These are phyloP conservation scores for Ammodytes dubius DNA, from an alignment of 2,113 vertebrate genomes.

Conservation along the genomic window DNA sequence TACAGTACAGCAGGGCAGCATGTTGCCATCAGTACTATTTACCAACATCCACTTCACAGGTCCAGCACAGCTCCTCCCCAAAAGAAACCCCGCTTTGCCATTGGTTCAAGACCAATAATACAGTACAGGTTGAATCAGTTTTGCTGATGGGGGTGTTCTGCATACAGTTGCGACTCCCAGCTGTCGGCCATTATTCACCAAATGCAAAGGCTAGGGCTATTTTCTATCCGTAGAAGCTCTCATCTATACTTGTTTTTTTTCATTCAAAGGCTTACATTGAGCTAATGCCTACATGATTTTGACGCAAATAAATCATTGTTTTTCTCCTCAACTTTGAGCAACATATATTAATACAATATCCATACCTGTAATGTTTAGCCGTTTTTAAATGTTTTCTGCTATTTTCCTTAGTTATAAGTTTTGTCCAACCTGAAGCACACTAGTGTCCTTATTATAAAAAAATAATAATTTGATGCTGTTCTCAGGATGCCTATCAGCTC, in stretches of 20 bases:
- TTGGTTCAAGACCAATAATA: slow-evolving; percentile 73
- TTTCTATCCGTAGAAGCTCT: not conserved
- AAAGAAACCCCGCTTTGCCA: slow-evolving; percentile 48
- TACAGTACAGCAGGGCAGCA: slow-evolving; percentile 19
- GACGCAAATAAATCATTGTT: not conserved
- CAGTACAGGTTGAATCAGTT: slow-evolving; percentile 62
- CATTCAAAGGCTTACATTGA: not conserved
- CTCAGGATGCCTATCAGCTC: no score
- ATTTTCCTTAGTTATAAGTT: no score
- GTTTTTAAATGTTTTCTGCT: no score
- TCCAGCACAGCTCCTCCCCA: slow-evolving; percentile 55
- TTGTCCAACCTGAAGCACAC: no score
- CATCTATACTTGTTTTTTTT: not conserved
- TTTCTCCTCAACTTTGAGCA: not conserved
- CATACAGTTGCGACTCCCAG: slow-evolving; percentile 23
- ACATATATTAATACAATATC: no score
- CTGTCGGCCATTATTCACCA: slow-evolving; percentile 43
- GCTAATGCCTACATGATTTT: not conserved
- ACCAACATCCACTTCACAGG: slow-evolving; percentile 19
- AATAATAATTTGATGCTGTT: no score
- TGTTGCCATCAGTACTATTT: slow-evolving; percentile 43
- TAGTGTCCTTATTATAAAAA: no score
- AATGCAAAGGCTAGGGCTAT: slow-evolving; percentile 19
- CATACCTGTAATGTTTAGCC: no score
- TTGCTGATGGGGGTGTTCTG: slow-evolving; percentile 68